Conservation (phyloP, 2,797 vertebrate genomes). For the Austrolebias charrua region DNA sequence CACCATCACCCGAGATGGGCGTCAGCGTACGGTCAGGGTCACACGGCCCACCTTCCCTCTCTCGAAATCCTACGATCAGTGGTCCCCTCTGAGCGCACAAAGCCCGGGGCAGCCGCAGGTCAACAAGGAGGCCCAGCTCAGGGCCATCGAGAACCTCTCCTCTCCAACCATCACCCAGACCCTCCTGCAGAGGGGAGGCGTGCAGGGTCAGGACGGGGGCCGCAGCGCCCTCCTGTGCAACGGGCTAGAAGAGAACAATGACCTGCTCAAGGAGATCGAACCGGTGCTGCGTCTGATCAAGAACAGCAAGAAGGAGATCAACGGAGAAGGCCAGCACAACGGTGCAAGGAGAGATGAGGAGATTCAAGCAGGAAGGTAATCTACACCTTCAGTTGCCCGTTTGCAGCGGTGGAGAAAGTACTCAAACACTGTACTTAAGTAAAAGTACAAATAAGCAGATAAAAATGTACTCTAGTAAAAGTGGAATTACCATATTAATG, state of each 20-base stretch:
- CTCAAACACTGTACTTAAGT: too few relatives aligned
- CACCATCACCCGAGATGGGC: slow-evolving; percentile 90
- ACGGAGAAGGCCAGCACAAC: slow-evolving; percentile 78
- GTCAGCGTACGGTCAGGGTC: slow-evolving; percentile 89
- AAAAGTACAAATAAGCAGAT: too few relatives aligned
- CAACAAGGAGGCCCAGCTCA: slow-evolving; percentile 82
- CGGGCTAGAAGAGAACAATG: slow-evolving; percentile 83
- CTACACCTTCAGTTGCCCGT: too few relatives aligned
- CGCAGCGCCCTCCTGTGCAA: slow-evolving; percentile 77
- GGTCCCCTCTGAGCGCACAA: slow-evolving; percentile 68
- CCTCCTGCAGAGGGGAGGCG: slow-evolving; percentile 66
- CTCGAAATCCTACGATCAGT: slow-evolving; percentile 80
- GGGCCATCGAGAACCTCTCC: slow-evolving; percentile 78
- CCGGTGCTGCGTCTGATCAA: slow-evolving; percentile 90
- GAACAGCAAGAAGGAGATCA: slow-evolving; percentile 80
- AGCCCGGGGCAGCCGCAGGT: slow-evolving; percentile 57
- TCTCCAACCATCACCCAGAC: slow-evolving; percentile 70
- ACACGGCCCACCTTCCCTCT: slow-evolving; percentile 82
- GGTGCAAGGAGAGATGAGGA: slow-evolving; percentile 84
- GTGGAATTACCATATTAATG: too few relatives aligned
- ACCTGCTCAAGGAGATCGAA: slow-evolving; percentile 92
- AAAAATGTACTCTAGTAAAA: too few relatives aligned
- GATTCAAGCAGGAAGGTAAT: slow-evolving; percentile 94
- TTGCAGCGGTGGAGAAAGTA: too few relatives aligned
- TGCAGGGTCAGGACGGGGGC: slow-evolving; percentile 66